Conservation (phyloP, 1,140 invertebrate species). For the Papilio polyxenes region DNA sequence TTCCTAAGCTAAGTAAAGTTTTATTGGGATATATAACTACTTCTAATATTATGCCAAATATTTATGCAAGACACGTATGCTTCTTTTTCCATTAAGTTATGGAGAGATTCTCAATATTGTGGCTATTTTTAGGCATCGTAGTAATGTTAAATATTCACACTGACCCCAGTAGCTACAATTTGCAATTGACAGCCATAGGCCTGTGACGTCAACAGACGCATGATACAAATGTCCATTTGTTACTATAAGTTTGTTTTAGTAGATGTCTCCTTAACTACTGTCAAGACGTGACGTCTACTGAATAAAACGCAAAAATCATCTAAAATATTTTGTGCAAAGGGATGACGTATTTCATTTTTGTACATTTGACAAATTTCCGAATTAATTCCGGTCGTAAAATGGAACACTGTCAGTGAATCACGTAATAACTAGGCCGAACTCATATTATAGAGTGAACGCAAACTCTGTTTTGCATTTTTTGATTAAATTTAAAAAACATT, state of each 20-base stretch:
- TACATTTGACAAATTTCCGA: neutral
- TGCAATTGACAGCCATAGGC: neutral
- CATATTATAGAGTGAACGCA: neutral
- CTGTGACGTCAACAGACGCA: constrained; percentile 36
- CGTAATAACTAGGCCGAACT: neutral
- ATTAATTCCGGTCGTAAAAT: too few relatives aligned
- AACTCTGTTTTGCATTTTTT: neutral
- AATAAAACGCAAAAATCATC: neutral
- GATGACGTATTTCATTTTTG: neutral
- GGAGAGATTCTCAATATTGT: neutral
- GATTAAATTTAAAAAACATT: neutral
- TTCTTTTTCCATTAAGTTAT: neutral
- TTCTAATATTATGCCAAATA: too few relatives aligned
- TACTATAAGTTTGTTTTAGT: neutral
- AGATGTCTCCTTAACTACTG: constrained; percentile 39
- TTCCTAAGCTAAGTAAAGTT: neutral
- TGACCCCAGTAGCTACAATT: constrained; percentile 4
- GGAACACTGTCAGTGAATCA: neutral
- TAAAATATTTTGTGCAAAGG: neutral
- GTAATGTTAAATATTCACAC: neutral
- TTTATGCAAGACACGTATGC: too few relatives aligned
- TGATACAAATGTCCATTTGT: constrained; percentile 45
- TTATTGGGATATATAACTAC: too few relatives aligned
- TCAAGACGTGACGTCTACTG: neutral
- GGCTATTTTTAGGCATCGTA: neutral